These are phyloP conservation scores for Heliconius sara DNA, from an alignment of 2,888 invertebrate genomes.

Conservation along the genomic window DNA sequence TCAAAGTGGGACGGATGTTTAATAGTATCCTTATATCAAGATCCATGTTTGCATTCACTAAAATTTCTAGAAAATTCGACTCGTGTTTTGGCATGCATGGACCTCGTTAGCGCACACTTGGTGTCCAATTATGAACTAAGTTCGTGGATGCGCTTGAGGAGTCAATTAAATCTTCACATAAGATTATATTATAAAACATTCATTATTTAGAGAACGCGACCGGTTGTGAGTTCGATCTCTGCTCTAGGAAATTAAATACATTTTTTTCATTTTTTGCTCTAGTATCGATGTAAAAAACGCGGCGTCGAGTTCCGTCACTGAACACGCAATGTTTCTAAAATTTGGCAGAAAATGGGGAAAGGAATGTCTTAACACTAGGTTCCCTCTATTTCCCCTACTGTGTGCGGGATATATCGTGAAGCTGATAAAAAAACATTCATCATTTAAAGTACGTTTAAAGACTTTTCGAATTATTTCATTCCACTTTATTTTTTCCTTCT, in stretches of 20 bases:
- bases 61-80: conserved; percentile 57
- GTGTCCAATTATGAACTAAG: conserved; percentile 72
- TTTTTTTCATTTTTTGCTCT: too few relatives aligned
- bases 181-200: conserved; percentile 54
- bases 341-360: too few relatives aligned
- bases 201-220: not conserved
- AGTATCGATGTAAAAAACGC: too few relatives aligned
- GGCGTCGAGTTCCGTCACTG: too few relatives aligned
- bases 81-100: conserved; percentile 72
- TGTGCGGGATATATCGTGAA: too few relatives aligned
- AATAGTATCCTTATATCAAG: conserved; percentile 47
- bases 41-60: conserved; percentile 47
- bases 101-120: conserved; percentile 74
- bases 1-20: conserved; percentile 36
- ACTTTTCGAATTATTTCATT: not conserved
- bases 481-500: too few relatives aligned
- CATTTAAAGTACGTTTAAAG: not conserved
- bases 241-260: too few relatives aligned
- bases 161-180: conserved; percentile 68
- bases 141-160: conserved; percentile 57
- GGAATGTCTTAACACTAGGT: too few relatives aligned
- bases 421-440: too few relatives aligned
- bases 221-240: too few relatives aligned
- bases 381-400: too few relatives aligned
- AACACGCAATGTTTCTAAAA: too few relatives aligned